Evolutionary conservation across 1,140 invertebrate species (phyloP).

Genomic region (Trichogramma pretiosum): DNA sequence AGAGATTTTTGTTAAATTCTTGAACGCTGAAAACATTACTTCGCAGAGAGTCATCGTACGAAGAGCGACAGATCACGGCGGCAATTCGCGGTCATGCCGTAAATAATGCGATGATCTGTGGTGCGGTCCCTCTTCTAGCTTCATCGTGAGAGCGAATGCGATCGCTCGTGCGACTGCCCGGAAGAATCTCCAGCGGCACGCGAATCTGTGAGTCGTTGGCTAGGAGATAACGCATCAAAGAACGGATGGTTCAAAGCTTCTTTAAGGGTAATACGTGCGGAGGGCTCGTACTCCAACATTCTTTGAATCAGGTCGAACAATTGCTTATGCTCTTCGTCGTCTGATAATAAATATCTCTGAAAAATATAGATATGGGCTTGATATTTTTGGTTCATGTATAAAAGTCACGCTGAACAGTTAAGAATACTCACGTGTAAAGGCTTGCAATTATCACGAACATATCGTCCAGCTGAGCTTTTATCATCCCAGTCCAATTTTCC

Average conservation of each 20-base stretch:
- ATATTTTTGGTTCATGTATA: too few species aligned
- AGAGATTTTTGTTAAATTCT: too few species aligned
- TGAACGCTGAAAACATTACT: too few species aligned
- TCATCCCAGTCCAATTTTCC: slow-evolving; percentile 93
- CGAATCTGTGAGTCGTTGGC: slow-evolving; percentile 60
- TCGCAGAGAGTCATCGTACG: slow-evolving; percentile 5
- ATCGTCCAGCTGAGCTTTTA: slow-evolving; percentile 87
- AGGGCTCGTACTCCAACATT: slow-evolving; percentile 97
- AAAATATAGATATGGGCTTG: too few species aligned
- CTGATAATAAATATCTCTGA: slow-evolving; percentile 82
- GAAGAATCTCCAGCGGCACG: slow-evolving; percentile 41
- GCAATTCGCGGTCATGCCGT: background rate
- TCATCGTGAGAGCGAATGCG: slow-evolving; percentile 56
- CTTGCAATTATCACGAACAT: slow-evolving; percentile 97
- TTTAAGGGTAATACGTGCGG: slow-evolving; percentile 75
- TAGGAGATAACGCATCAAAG: slow-evolving; percentile 74
- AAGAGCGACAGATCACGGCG: background rate
- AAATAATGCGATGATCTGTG: background rate
- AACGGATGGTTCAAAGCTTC: slow-evolving; percentile 90
- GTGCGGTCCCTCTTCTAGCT: slow-evolving; percentile 41
- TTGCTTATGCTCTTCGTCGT: slow-evolving; percentile 83
- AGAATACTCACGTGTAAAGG: slow-evolving; percentile 70
- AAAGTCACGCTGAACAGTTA: too few species aligned
- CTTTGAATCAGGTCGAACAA: slow-evolving; percentile 89
- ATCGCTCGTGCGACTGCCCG: slow-evolving; percentile 48